Percentiles rank a stretch among this genome's conserved stretches.
phyloP scores from a whole-genome alignment of 2,113 vertebrate genomes.

The Dipodomys ordii region DNA sequence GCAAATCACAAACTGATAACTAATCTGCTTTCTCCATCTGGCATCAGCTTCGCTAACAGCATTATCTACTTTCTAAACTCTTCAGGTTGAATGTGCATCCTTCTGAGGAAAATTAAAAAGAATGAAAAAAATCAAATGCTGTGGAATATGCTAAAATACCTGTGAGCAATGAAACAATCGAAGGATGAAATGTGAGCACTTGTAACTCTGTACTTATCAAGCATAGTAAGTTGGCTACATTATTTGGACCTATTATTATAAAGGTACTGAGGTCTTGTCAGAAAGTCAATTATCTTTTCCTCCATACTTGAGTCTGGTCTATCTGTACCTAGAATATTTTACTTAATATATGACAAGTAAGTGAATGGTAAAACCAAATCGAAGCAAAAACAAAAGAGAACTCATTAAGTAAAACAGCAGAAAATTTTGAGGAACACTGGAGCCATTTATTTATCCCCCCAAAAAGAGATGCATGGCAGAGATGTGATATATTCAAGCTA shows the following conservation, averaged over 20 bases:
- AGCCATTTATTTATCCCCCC: neutral
- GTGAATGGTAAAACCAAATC: neutral
- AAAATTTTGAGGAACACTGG: neutral
- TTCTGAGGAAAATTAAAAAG: slow-evolving; percentile 48
- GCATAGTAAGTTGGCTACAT: neutral
- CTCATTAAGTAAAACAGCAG: neutral
- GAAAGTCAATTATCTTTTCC: neutral
- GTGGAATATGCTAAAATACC: slow-evolving; percentile 18
- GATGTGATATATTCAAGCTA: neutral
- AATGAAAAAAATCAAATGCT: neutral
- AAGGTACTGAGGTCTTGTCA: neutral
- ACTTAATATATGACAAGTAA: slow-evolving; percentile 14
- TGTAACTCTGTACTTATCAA: neutral
- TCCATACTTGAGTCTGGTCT: neutral
- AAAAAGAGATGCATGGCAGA: neutral
- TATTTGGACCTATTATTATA: neutral
- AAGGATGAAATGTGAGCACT: neutral
- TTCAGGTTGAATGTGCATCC: slow-evolving; percentile 39
- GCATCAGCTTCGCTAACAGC: slow-evolving; percentile 28
- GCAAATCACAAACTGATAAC: slow-evolving; percentile 45
- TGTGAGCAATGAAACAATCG: neutral
- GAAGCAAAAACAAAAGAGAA: neutral
- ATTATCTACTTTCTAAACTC: slow-evolving; percentile 31
- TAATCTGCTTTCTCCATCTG: slow-evolving; percentile 62
- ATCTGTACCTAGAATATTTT: neutral